These are phyloP conservation scores for Champsocephalus esox DNA, from an alignment of 2,797 vertebrate species.

Conservation along the genomic window DNA sequence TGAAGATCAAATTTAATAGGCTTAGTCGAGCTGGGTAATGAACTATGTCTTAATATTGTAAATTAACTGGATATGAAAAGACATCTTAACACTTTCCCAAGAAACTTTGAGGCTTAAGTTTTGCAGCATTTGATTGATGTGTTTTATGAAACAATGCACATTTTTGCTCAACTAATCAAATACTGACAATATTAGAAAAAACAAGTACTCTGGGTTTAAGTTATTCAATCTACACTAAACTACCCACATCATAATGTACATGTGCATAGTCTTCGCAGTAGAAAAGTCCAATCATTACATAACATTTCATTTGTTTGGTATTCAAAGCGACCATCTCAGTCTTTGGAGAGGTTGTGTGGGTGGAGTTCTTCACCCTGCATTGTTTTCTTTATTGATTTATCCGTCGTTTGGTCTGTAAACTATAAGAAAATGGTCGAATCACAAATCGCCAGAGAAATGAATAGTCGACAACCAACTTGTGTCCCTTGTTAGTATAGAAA, in stretches of 20 bases:
- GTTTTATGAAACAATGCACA: background rate
- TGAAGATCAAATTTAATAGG: slow-evolving; percentile 39
- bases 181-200: background rate
- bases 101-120: background rate
- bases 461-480: no score
- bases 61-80: slow-evolving; percentile 33
- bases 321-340: no score
- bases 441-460: background rate
- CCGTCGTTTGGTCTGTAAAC: background rate
- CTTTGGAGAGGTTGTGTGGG: no score
- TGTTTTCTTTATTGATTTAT: background rate
- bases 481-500: background rate
- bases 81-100: slow-evolving; percentile 12
- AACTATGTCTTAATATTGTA: slow-evolving; percentile 32
- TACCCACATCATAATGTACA: background rate
- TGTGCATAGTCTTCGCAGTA: background rate
- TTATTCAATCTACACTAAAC: background rate
- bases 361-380: background rate
- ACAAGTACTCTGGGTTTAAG: background rate
- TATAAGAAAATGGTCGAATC: no score
- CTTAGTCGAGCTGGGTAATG: slow-evolving; percentile 28
- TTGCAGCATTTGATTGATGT: background rate
- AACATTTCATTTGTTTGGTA: background rate
- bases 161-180: slow-evolving; percentile 16
- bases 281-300: background rate